Conservation (phyloP, 2,113 vertebrate genomes). For the Pipra filicauda region DNA sequence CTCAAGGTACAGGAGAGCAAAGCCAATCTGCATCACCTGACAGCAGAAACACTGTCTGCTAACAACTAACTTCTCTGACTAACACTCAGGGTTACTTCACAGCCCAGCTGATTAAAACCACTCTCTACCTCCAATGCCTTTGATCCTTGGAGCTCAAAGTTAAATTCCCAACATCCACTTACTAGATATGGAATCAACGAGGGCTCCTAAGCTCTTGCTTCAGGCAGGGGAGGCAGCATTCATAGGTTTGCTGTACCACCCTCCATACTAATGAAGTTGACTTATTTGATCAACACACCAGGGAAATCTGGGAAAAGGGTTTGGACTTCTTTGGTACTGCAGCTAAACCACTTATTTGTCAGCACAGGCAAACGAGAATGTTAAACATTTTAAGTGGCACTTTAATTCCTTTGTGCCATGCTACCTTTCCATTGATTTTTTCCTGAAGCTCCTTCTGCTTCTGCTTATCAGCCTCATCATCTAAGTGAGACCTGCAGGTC, state of each 20-base stretch:
- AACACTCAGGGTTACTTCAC: background rate
- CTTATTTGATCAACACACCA: background rate
- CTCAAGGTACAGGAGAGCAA: background rate
- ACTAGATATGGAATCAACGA: background rate
- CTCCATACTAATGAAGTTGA: background rate
- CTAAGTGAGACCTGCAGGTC: slow-evolving; percentile 91
- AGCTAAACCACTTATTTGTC: background rate
- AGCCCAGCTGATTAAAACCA: background rate
- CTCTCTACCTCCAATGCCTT: background rate
- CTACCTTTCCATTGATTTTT: slow-evolving; percentile 91
- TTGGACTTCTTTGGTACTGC: background rate
- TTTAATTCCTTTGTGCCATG: background rate
- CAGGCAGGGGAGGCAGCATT: background rate
- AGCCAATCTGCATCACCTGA: background rate
- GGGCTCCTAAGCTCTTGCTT: background rate
- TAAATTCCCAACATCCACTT: background rate
- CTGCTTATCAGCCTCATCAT: slow-evolving; percentile 84
- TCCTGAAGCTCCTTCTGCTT: slow-evolving; percentile 89
- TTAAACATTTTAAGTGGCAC: background rate
- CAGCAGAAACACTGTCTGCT: background rate
- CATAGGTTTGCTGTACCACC: background rate
- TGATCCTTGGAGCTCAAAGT: background rate
- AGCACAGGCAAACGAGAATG: background rate
- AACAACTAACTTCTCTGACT: background rate
- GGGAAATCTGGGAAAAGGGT: background rate